These are phyloP conservation scores for Rhingia campestris DNA, from an alignment of 2,888 invertebrate genomes.

Conservation along the genomic window DNA sequence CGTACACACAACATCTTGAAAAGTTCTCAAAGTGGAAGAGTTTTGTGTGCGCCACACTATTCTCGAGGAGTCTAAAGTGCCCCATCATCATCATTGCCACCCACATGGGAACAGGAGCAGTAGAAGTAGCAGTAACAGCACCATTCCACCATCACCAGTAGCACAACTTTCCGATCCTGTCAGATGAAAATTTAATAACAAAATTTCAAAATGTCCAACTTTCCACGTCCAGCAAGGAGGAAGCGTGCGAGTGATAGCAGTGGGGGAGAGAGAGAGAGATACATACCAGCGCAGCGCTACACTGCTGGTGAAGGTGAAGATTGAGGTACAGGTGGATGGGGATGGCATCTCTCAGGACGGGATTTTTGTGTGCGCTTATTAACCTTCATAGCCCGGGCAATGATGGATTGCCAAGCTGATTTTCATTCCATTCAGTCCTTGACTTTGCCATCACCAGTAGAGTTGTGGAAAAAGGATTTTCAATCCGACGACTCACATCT, in stretches of 20 bases:
- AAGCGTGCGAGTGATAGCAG: neutral
- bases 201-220: constrained; percentile 76
- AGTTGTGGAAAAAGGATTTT: constrained; percentile 18
- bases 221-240: constrained; percentile 50
- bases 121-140: constrained; percentile 7
- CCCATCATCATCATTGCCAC: constrained; percentile 32
- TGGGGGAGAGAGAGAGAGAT: neutral
- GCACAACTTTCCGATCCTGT: constrained; percentile 71
- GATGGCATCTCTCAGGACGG: constrained; percentile 7
- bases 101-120: constrained; percentile 19
- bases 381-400: constrained; percentile 52
- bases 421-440: constrained; percentile 48
- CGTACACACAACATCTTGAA: constrained; percentile 57
- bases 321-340: constrained; percentile 45
- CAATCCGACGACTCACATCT: constrained; percentile 20
- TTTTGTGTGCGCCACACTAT: constrained; percentile 29
- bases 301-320: constrained; percentile 57
- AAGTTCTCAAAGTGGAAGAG: constrained; percentile 54
- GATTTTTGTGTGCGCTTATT: constrained; percentile 59
- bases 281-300: neutral
- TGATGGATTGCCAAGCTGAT: constrained; percentile 69
- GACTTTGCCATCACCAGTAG: constrained; percentile 3
- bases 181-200: constrained; percentile 76
- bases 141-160: constrained; percentile 6
- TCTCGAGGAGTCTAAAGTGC: neutral